Base-by-base conservation (phyloP, 1,140 invertebrate genomes). In the Trissolcus basalis region DNA sequence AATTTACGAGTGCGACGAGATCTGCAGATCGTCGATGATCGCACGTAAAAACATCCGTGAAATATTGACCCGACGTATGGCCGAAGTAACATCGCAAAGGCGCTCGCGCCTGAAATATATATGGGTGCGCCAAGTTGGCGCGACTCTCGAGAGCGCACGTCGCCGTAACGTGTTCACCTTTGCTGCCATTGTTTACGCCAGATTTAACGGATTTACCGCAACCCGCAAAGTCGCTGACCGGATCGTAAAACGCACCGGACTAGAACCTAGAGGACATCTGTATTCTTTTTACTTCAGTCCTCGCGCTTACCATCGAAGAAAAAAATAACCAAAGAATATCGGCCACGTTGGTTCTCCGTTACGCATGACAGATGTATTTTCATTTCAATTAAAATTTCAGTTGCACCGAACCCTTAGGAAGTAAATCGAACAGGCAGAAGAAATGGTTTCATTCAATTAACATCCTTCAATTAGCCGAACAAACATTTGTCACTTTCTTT, bases 1-100 rank as follows among this genome's bases (percentile, higher is more conserved):
- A 51, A 71, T 71, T 71, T 71, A 71, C 47, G 68, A 58, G 47
- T n/a, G 48, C 39, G 68, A 63, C 68, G 39, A 53, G 59, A 71
- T 58, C 59, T 39, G 39, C 36, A 56, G 54, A 71, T 71, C 27
- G 51, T 10, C 59, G 45, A 16, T 53, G 59, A 64, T 64, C 35
- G 44, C 44, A 45, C 51, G 50, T 71, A 71, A 71, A 64, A 71
- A 71, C 53, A 71, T 15, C 39, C 33, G 36, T 71, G 47, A 71
- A 71, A 63, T 71, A 71, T 71, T 71, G 59, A 71, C 19, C 19
- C 19, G 19, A 27, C 14, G 51, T 16, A 12, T 39, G 9, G 36
- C 1, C n/a, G n/a, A 13, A 27, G 56, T 55, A 63, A 63, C 50
- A 49, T 27, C 19, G 19, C 19, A n/a, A n/a, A n/a, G n/a, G n/a